Evolutionary conservation across 2,113 vertebrate genomes (phyloP).

Genomic region (Platycercus adscitus): DNA sequence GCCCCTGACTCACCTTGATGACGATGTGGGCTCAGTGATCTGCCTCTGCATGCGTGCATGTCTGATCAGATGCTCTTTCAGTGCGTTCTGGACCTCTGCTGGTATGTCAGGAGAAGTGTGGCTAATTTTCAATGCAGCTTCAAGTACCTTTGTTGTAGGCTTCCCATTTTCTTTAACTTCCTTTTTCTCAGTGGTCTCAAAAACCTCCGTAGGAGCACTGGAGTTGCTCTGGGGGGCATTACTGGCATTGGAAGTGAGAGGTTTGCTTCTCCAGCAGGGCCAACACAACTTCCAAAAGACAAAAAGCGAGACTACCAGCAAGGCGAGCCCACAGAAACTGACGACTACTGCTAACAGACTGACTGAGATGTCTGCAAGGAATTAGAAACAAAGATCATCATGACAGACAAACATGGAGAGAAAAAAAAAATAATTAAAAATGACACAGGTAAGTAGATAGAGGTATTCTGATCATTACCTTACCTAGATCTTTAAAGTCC

Average conservation of each 20-base stretch:
- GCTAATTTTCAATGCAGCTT: conserved; percentile 98
- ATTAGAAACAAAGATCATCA: conserved; percentile 16
- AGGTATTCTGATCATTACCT: neutral
- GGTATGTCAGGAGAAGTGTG: conserved; percentile 98
- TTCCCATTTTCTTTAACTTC: conserved; percentile 85
- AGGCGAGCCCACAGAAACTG: conserved; percentile 95
- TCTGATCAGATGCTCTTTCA: conserved; percentile 89
- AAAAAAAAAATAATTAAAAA: neutral
- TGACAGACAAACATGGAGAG: neutral
- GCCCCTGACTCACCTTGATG: conserved; percentile 85
- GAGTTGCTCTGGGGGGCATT: conserved; percentile 77
- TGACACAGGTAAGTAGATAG: neutral
- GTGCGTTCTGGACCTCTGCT: conserved; percentile 91
- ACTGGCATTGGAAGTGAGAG: conserved; percentile 73
- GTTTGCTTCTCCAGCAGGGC: conserved; percentile 96
- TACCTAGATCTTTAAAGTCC: neutral
- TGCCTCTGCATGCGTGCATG: conserved; percentile 94
- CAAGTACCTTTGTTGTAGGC: conserved; percentile 80
- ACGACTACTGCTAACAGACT: conserved; percentile 96
- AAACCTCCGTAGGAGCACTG: conserved; percentile 72
- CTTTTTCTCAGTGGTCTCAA: conserved; percentile 84
- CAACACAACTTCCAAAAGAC: conserved; percentile 99
- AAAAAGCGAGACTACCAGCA: conserved; percentile 96
- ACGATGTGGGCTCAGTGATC: conserved; percentile 94
- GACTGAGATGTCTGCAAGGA: conserved; percentile 92